Evolutionary conservation across 2,888 invertebrate genomes (phyloP).

Genomic region (Anagyrus pseudococci): DNA sequence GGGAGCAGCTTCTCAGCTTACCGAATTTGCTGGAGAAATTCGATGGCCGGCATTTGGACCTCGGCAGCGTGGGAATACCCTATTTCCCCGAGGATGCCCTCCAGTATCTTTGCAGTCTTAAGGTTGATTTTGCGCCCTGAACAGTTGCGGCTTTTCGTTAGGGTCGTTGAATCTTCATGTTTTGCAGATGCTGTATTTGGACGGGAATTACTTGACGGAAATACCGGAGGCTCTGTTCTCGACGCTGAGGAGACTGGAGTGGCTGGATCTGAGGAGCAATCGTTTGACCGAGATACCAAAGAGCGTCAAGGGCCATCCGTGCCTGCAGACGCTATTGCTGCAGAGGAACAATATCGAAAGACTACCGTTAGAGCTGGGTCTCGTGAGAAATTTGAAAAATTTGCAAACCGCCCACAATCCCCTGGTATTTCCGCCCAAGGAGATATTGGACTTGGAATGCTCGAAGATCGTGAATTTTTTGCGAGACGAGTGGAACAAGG

Average conservation of each 20-base stretch:
- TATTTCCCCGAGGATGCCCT: no score
- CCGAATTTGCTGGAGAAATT: no score
- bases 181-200: background rate
- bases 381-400: conserved; percentile 67
- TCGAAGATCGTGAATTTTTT: conserved; percentile 59
- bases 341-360: background rate
- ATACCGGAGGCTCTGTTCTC: background rate
- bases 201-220: background rate
- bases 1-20: no score
- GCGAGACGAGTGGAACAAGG: conserved; percentile 56
- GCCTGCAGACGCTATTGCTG: background rate
- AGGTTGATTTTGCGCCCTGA: no score
- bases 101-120: no score
- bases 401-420: conserved; percentile 71
- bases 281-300: background rate
- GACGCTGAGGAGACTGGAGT: background rate
- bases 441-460: conserved; percentile 66
- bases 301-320: background rate
- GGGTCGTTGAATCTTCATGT: no score
- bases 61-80: no score
- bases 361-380: conserved; percentile 11
- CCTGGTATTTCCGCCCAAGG: conserved; percentile 66
- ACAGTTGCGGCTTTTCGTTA: no score
- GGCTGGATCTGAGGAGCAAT: background rate
- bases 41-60: no score